Evolutionary conservation across 2,888 invertebrate species (phyloP), one percentile per base, ranked within the genome.

Genomic region (Tachina grossa): DNA sequence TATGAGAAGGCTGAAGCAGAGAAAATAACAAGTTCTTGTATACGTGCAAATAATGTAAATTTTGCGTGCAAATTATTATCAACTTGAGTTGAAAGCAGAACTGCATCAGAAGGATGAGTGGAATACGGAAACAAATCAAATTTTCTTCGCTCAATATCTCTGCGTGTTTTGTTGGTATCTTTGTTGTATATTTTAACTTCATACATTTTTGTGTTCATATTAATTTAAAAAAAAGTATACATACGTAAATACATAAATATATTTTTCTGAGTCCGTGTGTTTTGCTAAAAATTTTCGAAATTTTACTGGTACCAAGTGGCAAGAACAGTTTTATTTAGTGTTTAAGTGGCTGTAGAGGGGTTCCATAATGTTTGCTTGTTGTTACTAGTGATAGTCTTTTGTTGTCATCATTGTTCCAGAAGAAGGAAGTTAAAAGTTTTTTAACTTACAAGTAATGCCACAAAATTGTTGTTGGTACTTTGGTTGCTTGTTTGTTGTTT

Each of bases 41-140:
- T 85, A 88, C 87, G 87, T 88, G 87, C 83, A 57, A 83, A 88
- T 88, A 87, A 88, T 87, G 86, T 74, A 83, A 87, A 75, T 76
- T 81, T 85, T 87, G 86, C 87, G 87, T 87, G 87, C 77, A 80
- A 85, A 87, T 84, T 87, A 81, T 79, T 71, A 79, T 75, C 69
- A 79, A 53, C 75, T 65, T 5, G 49, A 76, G 49, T 63, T 39
- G 41, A 39, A 14, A 55, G 45, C 31, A 55, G n/a, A 31, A 53
- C 9, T 14, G 11, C 9, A 22, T 49, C 9, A 9, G 9, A 19
- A 19, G 31, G 31, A 16, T 49, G 22, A 63, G 43, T 14, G 14
- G 19, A 16, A 55, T 13, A 31, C 9, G 53, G 45, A n/a, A 49
- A 41, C 31, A 76, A 11, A 71, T 53, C n/a, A 57, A 63, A 75